phyloP scores from a whole-genome alignment of 2,888 invertebrate genomes.

The Seladonia tumulorum region DNA sequence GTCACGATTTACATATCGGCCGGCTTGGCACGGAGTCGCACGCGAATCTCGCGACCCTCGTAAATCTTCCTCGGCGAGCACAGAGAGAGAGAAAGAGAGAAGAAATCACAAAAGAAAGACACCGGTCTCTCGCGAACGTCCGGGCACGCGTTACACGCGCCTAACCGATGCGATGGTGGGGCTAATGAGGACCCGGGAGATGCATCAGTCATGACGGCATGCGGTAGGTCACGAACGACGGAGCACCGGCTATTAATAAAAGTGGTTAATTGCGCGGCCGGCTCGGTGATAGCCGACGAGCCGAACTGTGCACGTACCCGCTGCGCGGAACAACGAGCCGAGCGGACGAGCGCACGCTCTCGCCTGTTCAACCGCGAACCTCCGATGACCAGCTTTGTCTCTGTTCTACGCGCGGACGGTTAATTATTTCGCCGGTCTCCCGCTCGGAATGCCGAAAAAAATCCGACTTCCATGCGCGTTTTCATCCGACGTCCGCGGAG shows the following conservation, averaged over 20 bases:
- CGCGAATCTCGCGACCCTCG: slow-evolving; percentile 37
- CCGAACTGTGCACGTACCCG: not conserved
- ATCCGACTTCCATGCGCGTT: not conserved
- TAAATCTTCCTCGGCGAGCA: slow-evolving; percentile 7
- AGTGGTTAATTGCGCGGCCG: slow-evolving; percentile 71
- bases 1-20: slow-evolving; percentile 37
- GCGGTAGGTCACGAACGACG: slow-evolving; percentile 49
- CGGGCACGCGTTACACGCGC: slow-evolving; percentile 43
- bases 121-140: slow-evolving; percentile 33
- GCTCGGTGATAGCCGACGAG: slow-evolving; percentile 54
- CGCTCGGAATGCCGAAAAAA: not conserved
- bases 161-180: slow-evolving; percentile 16
- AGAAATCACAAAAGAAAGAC: not conserved
- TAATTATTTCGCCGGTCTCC: slow-evolving; percentile 12
- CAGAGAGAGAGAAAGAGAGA: not conserved
- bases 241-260: slow-evolving; percentile 72
- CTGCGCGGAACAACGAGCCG: not conserved
- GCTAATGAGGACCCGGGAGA: slow-evolving; percentile 68
- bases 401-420: not conserved
- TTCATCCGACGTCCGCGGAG: not conserved
- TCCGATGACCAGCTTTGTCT: slow-evolving; percentile 9
- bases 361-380: not conserved
- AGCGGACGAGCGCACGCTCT: not conserved
- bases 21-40: slow-evolving; percentile 19
- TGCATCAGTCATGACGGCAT: slow-evolving; percentile 63